Percentiles rank a stretch among this genome's conserved stretches.
phyloP scores from a whole-genome alignment of 2,888 invertebrate species.

The Argynnis bischoffii region DNA sequence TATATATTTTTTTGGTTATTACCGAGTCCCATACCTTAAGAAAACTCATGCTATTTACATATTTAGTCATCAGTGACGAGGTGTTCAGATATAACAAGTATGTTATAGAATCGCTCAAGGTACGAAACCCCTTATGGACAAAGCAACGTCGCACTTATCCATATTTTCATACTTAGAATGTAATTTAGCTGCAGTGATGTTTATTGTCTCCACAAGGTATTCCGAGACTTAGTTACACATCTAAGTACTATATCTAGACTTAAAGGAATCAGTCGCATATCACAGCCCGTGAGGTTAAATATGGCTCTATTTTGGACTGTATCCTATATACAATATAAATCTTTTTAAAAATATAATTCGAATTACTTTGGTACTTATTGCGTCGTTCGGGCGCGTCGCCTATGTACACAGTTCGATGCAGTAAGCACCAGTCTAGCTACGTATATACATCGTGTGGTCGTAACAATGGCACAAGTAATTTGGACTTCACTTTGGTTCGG shows the following conservation, averaged over 20 bases:
- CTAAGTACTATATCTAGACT: conserved; percentile 47
- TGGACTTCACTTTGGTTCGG: conserved; percentile 20
- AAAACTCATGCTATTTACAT: neutral
- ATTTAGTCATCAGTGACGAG: too few species aligned
- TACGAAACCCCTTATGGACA: too few species aligned
- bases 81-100: too few species aligned
- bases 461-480: conserved; percentile 25
- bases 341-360: conserved; percentile 24
- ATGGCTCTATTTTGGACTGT: conserved; percentile 47
- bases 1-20: conserved; percentile 11
- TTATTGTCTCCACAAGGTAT: conserved; percentile 16
- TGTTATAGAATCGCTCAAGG: too few species aligned
- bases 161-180: conserved; percentile 6
- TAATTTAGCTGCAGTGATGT: conserved; percentile 13
- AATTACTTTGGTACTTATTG: conserved; percentile 12
- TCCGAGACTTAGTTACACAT: conserved; percentile 17
- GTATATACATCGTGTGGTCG: conserved; percentile 5
- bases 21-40: neutral
- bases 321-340: conserved; percentile 36
- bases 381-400: neutral
- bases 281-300: conserved; percentile 53
- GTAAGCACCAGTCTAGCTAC: conserved; percentile 14
- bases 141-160: too few species aligned
- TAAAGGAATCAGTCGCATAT: conserved; percentile 56
- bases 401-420: conserved; percentile 13